These are phyloP conservation scores for Archilochus colubris DNA, from an alignment of 2,113 vertebrate species.

Conservation along the genomic window DNA sequence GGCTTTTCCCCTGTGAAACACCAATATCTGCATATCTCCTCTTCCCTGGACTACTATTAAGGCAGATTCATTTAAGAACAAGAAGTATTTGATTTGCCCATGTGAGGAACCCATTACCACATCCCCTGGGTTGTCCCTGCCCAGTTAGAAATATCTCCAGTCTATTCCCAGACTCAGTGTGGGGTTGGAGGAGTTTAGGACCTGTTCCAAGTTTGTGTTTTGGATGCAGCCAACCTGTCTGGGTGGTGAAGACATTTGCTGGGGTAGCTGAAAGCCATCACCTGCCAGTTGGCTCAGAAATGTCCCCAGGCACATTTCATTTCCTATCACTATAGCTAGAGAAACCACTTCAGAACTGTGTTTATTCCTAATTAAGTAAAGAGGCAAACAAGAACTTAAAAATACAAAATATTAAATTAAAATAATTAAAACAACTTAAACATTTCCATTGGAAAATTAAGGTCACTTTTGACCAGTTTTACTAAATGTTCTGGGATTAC, in stretches of 20 bases:
- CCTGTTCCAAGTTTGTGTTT: neutral
- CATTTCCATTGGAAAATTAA: neutral
- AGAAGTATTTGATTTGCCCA: neutral
- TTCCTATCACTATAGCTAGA: neutral
- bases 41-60: neutral
- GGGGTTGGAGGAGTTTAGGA: neutral
- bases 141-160: neutral
- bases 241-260: neutral
- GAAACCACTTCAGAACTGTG: neutral
- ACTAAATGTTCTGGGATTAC: neutral
- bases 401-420: neutral
- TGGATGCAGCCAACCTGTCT: neutral
- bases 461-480: neutral
- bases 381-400: neutral
- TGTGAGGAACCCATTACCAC: neutral
- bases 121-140: neutral
- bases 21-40: neutral
- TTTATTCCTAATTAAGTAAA: neutral
- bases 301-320: neutral
- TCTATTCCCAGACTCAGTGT: neutral
- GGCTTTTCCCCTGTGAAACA: neutral
- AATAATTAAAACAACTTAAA: neutral
- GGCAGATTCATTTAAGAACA: neutral
- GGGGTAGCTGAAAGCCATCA: neutral
- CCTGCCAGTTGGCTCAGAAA: neutral